These are phyloP conservation scores for Rattus rattus DNA, from an alignment of 2,113 vertebrate species.

Conservation along the genomic window DNA sequence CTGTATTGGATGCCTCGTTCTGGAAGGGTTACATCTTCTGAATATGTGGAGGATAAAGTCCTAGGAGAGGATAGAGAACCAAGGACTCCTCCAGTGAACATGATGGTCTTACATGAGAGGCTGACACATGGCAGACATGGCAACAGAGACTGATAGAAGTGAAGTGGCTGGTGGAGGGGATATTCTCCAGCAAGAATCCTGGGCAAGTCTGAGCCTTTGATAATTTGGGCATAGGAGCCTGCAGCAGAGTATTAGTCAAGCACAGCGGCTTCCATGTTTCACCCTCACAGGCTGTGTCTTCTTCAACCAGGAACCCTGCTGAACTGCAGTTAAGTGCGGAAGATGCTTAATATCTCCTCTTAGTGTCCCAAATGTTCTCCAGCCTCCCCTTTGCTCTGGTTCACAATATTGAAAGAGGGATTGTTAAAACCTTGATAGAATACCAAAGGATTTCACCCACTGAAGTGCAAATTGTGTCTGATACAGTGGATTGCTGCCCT, in stretches of 20 bases:
- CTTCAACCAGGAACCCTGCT: slow-evolving; percentile 2
- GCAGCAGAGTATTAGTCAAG: neutral
- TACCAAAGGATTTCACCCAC: neutral
- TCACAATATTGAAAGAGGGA: neutral
- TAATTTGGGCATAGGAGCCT: neutral
- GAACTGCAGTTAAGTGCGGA: neutral
- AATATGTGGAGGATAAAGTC: neutral
- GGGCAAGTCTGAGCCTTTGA: slow-evolving; percentile 1
- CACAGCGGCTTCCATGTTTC: neutral
- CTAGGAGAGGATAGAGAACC: neutral
- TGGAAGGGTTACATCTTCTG: neutral
- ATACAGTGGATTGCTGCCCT: neutral
- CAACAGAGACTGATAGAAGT: neutral
- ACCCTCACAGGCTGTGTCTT: neutral
- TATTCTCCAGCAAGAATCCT: slow-evolving; percentile 7
- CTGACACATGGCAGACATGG: neutral
- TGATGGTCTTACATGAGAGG: neutral
- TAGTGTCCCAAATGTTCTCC: neutral
- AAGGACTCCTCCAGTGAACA: neutral
- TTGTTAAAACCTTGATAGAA: neutral
- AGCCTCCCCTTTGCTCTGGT: neutral
- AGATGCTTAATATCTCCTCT: neutral
- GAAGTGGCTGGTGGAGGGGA: neutral
- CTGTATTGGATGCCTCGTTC: neutral
- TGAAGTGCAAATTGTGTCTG: neutral